Evolutionary conservation across 2,888 invertebrate species (phyloP).

Genomic region (Pterostichus madidus): DNA sequence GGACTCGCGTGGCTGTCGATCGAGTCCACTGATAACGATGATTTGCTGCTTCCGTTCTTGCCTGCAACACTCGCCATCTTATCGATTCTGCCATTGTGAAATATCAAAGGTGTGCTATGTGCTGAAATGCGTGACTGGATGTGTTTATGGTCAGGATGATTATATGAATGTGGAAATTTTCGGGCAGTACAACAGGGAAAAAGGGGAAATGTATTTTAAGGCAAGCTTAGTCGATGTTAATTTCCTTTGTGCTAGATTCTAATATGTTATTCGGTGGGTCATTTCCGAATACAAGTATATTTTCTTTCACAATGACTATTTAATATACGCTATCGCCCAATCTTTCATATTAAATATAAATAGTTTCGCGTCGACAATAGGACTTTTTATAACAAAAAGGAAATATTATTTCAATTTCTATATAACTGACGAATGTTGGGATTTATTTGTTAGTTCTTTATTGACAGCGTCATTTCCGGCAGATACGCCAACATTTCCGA

Average conservation of each 20-base stretch:
- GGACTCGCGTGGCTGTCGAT: constrained; percentile 82
- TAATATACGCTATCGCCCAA: constrained; percentile 11
- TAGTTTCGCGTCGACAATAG: constrained; percentile 4
- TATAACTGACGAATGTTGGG: constrained; percentile 38
- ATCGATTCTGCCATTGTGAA: constrained; percentile 27
- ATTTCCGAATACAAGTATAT: constrained; percentile 36
- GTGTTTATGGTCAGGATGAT: constrained; percentile 26
- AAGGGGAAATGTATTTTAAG: constrained; percentile 13
- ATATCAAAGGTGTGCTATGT: constrained; percentile 34
- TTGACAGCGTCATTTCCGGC: constrained; percentile 33
- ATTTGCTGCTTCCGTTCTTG: constrained; percentile 81
- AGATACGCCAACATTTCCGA: constrained; percentile 46
- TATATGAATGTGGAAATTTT: constrained; percentile 32
- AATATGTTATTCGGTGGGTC: constrained; percentile 3
- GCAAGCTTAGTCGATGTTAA: constrained; percentile 5
- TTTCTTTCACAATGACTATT: constrained; percentile 34
- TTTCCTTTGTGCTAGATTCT: constrained; percentile 14
- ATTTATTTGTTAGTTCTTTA: constrained; percentile 39
- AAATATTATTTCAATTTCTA: constrained; percentile 44
- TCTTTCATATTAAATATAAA: constrained; percentile 15
- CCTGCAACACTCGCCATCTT: constrained; percentile 72
- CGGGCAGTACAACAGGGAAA: background rate
- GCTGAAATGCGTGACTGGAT: constrained; percentile 37
- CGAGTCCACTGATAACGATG: constrained; percentile 85
- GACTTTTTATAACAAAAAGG: constrained; percentile 12